Conservation (phyloP, 2,113 vertebrate species). For the Fulica atra region DNA sequence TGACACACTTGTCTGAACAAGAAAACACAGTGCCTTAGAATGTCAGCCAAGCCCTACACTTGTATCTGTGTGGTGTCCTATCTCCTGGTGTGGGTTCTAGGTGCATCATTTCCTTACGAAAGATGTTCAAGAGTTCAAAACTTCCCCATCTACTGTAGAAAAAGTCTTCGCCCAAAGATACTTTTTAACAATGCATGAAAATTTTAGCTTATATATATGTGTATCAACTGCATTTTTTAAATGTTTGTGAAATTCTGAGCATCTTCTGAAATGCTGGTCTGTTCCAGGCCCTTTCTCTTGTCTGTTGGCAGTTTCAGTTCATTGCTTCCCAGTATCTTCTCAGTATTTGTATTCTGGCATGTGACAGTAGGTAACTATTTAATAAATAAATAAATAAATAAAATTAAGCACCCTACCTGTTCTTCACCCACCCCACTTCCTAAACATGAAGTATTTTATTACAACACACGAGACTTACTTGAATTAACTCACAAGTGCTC, state of each 20-base stretch:
- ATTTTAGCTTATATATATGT: background rate
- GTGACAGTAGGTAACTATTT: background rate
- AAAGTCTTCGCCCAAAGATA: background rate
- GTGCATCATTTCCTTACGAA: background rate
- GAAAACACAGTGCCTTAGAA: background rate
- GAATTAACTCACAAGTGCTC: background rate
- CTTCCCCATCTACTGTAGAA: background rate
- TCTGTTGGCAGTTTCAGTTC: background rate
- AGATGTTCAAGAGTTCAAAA: background rate
- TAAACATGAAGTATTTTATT: background rate
- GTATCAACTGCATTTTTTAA: background rate
- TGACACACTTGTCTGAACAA: accelerated
- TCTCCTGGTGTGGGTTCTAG: background rate
- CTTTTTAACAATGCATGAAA: background rate
- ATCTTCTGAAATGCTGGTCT: background rate
- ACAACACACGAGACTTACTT: background rate
- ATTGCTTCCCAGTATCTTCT: background rate
- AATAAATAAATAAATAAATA: background rate
- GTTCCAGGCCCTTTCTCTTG: background rate
- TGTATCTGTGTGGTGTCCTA: background rate
- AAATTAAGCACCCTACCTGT: background rate
- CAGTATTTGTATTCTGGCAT: background rate
- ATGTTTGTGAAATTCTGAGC: background rate
- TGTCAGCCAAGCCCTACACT: background rate
- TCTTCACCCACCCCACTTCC: background rate